Percentiles rank a stretch among this genome's conserved stretches.
These are phyloP conservation scores for Chionoecetes opilio DNA, from an alignment of 1,140 invertebrate genomes.

Conservation along the genomic window DNA sequence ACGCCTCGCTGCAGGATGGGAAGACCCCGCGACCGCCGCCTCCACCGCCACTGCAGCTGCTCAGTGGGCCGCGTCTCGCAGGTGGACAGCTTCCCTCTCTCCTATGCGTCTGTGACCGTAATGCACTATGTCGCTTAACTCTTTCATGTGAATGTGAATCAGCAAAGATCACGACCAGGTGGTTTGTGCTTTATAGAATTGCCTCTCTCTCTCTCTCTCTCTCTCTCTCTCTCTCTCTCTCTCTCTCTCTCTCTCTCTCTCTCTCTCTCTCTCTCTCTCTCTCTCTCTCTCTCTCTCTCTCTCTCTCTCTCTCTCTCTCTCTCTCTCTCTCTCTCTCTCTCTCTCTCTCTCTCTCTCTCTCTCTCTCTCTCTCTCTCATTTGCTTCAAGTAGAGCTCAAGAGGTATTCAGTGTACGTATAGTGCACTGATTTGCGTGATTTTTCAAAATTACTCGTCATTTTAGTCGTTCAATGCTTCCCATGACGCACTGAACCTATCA, in stretches of 20 bases:
- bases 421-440: too few relatives aligned
- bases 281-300: not conserved
- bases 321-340: too few relatives aligned
- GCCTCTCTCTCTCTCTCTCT: not conserved
- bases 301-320: too few relatives aligned
- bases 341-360: too few relatives aligned
- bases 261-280: constrained; percentile 27
- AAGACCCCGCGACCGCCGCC: not conserved
- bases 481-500: too few relatives aligned
- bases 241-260: constrained; percentile 27
- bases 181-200: not conserved
- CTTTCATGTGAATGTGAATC: constrained; percentile 7
- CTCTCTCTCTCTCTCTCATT: too few relatives aligned
- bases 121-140: not conserved
- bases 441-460: too few relatives aligned
- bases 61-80: not conserved
- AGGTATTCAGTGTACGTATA: too few relatives aligned
- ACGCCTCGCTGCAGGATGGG: constrained; percentile 3
- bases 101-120: not conserved
- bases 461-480: too few relatives aligned
- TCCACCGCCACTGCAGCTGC: not conserved
- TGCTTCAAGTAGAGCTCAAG: too few relatives aligned
- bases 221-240: constrained; percentile 21
- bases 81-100: constrained; percentile 15
- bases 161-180: constrained; percentile 1